A percentile compares a stretch with the other conserved stretches of the same genome.
Evolutionary conservation across 30 jellyfish, hydroid and myxozoan genomes (phyloP).

Genomic region (Cassiopea andromeda): DNA sequence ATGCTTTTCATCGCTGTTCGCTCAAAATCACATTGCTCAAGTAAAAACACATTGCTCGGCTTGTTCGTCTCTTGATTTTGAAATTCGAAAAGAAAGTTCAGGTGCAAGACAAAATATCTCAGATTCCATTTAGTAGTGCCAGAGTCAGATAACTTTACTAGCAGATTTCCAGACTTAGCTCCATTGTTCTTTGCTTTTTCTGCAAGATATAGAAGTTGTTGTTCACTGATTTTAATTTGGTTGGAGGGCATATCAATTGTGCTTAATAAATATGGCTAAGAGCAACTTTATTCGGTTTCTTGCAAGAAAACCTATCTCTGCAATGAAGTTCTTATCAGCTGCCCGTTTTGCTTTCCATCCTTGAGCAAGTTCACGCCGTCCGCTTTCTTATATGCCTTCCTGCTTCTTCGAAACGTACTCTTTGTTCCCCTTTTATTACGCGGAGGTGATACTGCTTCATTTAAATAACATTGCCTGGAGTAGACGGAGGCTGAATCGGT

Average conservation of each 20-base stretch:
- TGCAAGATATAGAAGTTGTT: conserved; percentile 55
- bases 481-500: neutral
- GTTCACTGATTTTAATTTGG: conserved; percentile 48
- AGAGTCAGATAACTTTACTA: conserved; percentile 56
- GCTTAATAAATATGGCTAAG: neutral
- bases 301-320: conserved; percentile 12
- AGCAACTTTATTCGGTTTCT: neutral
- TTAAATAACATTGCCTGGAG: neutral
- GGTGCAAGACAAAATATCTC: conserved; percentile 62
- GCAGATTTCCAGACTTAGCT: conserved; percentile 53
- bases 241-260: conserved; percentile 52
- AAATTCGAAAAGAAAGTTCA: conserved; percentile 73
- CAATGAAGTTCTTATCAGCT: conserved; percentile 42
- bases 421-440: neutral
- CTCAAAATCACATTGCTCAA: conserved; percentile 74
- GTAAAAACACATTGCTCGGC: conserved; percentile 52
- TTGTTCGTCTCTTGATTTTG: conserved; percentile 50
- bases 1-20: conserved; percentile 64
- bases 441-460: neutral
- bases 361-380: neutral
- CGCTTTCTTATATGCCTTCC: neutral
- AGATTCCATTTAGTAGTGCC: conserved; percentile 61
- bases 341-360: conserved; percentile 52
- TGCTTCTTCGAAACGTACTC: neutral
- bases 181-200: conserved; percentile 75